phyloP scores from a whole-genome alignment of 2,888 invertebrate genomes.

The Ethmia dodecea region DNA sequence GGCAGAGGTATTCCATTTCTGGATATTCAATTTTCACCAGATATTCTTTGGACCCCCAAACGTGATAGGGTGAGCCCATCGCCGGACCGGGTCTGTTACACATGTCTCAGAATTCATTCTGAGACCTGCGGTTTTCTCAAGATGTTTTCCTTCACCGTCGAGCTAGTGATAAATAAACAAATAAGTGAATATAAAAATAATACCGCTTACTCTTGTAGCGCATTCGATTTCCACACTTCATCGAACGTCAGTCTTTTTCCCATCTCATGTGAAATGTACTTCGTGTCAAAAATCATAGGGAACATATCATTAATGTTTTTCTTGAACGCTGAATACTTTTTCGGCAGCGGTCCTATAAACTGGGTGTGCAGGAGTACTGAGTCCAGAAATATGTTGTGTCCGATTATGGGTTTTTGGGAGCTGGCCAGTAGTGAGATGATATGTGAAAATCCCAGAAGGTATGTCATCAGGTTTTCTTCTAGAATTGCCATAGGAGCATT shows the following conservation, averaged over 20 bases:
- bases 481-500: conserved; percentile 50
- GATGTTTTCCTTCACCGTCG: no score
- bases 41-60: no score
- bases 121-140: no score
- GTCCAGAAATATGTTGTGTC: conserved; percentile 86
- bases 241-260: conserved; percentile 49
- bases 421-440: conserved; percentile 79
- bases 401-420: conserved; percentile 83
- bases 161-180: no score
- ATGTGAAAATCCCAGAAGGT: conserved; percentile 81
- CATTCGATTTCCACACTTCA: conserved; percentile 72
- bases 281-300: conserved; percentile 85
- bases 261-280: conserved; percentile 80
- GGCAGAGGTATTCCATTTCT: no score
- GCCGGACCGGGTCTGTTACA: no score
- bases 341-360: conserved; percentile 83
- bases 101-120: no score
- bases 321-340: conserved; percentile 81
- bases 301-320: conserved; percentile 77
- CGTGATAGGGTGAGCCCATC: no score
- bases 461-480: conserved; percentile 67
- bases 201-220: conserved; percentile 62
- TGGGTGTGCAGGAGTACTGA: conserved; percentile 83
- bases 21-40: no score
- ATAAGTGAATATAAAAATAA: not conserved